These are phyloP conservation scores for Somateria mollissima DNA, from an alignment of 2,797 vertebrate genomes.

Conservation along the genomic window DNA sequence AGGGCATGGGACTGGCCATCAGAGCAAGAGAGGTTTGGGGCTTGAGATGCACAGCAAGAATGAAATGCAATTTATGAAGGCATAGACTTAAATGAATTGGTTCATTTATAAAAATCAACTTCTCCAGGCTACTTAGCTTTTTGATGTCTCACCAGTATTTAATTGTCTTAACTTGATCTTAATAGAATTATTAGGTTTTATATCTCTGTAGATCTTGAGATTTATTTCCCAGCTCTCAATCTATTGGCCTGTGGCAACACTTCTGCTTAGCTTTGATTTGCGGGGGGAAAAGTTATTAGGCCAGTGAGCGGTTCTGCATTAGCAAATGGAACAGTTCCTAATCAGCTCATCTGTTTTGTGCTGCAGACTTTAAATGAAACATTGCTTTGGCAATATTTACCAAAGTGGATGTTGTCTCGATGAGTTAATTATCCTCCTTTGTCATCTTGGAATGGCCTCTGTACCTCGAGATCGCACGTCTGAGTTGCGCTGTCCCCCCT, in stretches of 20 bases:
- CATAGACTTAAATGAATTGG: not conserved
- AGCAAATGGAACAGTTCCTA: not conserved
- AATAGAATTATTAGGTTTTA: conserved; percentile 59
- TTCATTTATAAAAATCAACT: conserved; percentile 56
- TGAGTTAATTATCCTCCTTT: not conserved
- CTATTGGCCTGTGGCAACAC: conserved; percentile 7
- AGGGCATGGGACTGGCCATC: not conserved
- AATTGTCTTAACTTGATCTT: conserved; percentile 57
- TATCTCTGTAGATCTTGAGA: conserved; percentile 37
- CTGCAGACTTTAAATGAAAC: not conserved
- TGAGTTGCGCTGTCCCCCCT: not conserved
- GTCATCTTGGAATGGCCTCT: not conserved
- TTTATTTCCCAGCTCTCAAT: conserved; percentile 39
- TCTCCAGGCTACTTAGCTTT: conserved; percentile 45
- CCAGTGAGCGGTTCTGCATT: not conserved
- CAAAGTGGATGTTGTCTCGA: not conserved
- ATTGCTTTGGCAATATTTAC: not conserved
- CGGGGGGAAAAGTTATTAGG: not conserved
- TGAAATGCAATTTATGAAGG: not conserved
- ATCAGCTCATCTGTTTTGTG: not conserved
- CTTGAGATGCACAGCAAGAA: not conserved
- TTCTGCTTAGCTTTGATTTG: conserved; percentile 30
- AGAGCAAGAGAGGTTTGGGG: not conserved
- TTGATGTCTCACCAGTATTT: conserved; percentile 45
- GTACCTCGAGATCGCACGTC: not conserved